Evolutionary conservation across 2,888 invertebrate species (phyloP).

Genomic region (Rhorus exstirpatorius): DNA sequence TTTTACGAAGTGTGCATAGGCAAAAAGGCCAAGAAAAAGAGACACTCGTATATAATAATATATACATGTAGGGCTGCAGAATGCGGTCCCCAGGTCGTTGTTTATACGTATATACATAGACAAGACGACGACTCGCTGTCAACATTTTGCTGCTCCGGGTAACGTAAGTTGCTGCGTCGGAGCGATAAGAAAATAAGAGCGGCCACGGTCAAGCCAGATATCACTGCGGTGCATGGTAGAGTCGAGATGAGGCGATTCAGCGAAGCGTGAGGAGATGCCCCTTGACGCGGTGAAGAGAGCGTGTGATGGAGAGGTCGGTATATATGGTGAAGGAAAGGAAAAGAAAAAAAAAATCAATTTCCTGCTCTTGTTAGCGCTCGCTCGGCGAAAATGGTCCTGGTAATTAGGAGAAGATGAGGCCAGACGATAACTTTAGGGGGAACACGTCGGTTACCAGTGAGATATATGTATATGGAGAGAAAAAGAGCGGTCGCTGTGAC

Average conservation of each 20-base stretch:
- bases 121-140: slow-evolving; percentile 29
- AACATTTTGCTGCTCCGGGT: slow-evolving; percentile 42
- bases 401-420: slow-evolving; percentile 73
- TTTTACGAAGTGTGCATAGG: slow-evolving; percentile 30
- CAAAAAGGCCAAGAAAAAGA: slow-evolving; percentile 30
- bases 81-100: background rate
- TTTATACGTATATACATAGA: background rate
- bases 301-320: slow-evolving; percentile 37
- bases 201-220: slow-evolving; percentile 61
- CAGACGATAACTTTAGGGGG: slow-evolving; percentile 58
- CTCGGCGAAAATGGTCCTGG: slow-evolving; percentile 61
- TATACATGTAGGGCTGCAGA: background rate
- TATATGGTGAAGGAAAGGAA: background rate
- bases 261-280: slow-evolving; percentile 54
- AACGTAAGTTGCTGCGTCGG: slow-evolving; percentile 63
- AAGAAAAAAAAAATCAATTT: slow-evolving; percentile 71
- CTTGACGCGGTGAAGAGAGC: slow-evolving; percentile 47
- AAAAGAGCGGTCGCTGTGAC: background rate
- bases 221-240: slow-evolving; percentile 10
- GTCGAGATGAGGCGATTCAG: slow-evolving; percentile 27
- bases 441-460: slow-evolving; percentile 28
- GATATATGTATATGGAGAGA: slow-evolving; percentile 36
- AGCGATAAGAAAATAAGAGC: slow-evolving; percentile 64
- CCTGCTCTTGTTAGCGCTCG: slow-evolving; percentile 68
- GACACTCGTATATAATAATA: background rate